Evolutionary conservation across 2,888 invertebrate species (phyloP), one percentile per base, ranked within the genome.

Genomic region (Mechanitis messenoides): DNA sequence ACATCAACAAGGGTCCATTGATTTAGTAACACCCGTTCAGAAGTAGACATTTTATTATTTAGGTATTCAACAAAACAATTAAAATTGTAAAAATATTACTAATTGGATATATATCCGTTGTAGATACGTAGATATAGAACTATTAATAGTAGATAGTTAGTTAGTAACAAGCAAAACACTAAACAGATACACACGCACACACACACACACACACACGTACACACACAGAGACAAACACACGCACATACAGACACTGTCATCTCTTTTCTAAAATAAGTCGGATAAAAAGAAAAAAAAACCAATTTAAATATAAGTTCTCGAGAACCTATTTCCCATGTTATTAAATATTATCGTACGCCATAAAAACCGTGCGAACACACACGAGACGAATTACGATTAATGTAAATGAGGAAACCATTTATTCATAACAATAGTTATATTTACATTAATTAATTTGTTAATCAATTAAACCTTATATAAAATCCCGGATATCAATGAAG

Each of bases 21-120:
- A 85, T 86, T 86, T 83, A 82, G 73, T 78, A 84, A 78, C 77
- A 79, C 75, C 76, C 77, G 77, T 79, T 81, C 20, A 78, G 78
- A 77, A 75, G 31, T 31, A 50, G 72, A 58, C 53, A 53, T 61
- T 53, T 42, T 56, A 46, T 47, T 47, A 45, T 63, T 45, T 59
- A 56, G 28, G 20, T 46, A 47, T 2, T 47, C 3, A 46, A 46
- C n/a, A 7, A 47, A 6, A 20, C 3, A 28, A 28, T 47, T 47
- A 47, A 47, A 28, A 28, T 12, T 9, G 20, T 20, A 20, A 20
- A 20, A 20, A 20, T 20, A 20, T 20, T 20, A 20, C 20, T 20
- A 12, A n/a, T 46, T 46, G n/a, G n/a, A 46, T 46, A 7, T 38
- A 38, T 38, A 20, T 20, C 38, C 38, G 38, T 38, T 20, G 20